phyloP scores from a whole-genome alignment of 2,888 invertebrate genomes.

The Himalopsyche japonica region DNA sequence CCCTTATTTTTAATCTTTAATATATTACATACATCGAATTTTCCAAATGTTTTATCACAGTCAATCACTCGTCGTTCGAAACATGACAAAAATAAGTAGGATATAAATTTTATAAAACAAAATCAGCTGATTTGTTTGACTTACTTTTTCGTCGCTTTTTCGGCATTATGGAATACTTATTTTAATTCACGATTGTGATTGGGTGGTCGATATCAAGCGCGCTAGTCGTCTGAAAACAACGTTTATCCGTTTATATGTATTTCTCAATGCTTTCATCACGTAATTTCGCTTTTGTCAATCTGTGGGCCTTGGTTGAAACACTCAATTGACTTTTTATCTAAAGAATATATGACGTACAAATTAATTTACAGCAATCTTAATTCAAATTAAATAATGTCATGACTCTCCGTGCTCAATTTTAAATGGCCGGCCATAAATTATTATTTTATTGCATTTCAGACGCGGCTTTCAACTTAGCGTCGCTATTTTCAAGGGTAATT shows the following conservation, averaged over 20 bases:
- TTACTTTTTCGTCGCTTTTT: no score
- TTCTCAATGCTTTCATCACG: neutral
- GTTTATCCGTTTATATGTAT: neutral
- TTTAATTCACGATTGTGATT: no score
- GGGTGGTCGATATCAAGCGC: no score
- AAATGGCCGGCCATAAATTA: neutral
- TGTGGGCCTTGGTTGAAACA: neutral
- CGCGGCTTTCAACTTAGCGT: neutral
- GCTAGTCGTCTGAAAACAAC: neutral
- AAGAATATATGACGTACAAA: neutral
- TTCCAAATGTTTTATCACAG: no score
- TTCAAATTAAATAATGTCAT: neutral
- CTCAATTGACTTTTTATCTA: neutral
- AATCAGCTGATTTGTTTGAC: no score
- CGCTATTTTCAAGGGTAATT: neutral
- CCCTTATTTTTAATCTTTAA: no score
- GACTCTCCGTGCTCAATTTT: neutral
- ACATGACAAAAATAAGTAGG: no score
- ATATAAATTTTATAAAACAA: no score
- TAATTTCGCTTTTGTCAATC: neutral
- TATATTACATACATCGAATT: no score
- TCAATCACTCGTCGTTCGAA: no score
- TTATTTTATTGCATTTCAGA: neutral
- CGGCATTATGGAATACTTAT: no score
- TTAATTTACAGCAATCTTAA: neutral